Conservation (phyloP, 2,888 invertebrate species). For the Cheilosia variabilis region DNA sequence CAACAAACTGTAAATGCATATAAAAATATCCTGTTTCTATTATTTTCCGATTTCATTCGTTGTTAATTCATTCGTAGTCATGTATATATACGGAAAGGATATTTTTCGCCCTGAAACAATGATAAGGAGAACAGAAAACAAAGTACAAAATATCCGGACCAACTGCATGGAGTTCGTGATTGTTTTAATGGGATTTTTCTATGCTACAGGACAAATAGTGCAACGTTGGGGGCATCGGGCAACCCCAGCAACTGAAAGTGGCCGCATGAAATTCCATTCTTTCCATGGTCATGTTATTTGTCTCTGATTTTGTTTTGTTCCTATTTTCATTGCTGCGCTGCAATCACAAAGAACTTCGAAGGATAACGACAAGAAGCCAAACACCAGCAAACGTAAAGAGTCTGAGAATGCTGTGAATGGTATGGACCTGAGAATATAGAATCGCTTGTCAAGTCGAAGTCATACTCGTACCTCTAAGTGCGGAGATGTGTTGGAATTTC, state of each 20-base stretch:
- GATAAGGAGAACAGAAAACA: background rate
- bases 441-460: constrained; percentile 20
- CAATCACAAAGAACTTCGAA: constrained; percentile 41
- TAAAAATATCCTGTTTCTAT: constrained; percentile 46
- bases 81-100: constrained; percentile 21
- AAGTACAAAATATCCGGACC: constrained; percentile 1
- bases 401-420: constrained; percentile 34
- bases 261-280: constrained; percentile 21
- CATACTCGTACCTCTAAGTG: background rate
- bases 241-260: constrained; percentile 12
- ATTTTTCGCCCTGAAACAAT: constrained; percentile 33
- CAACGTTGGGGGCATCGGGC: background rate
- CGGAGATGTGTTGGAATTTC: constrained; percentile 18
- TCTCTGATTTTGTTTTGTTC: constrained; percentile 10
- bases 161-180: constrained; percentile 41
- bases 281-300: background rate
- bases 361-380: constrained; percentile 49
- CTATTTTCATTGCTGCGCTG: background rate
- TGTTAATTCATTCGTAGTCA: constrained; percentile 47
- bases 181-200: constrained; percentile 21
- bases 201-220: background rate
- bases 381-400: constrained; percentile 51
- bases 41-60: constrained; percentile 47
- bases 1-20: constrained; percentile 45
- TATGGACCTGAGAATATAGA: constrained; percentile 24